Base-by-base conservation (phyloP, 2,888 invertebrate species). In the Sialis fuliginosa region DNA sequence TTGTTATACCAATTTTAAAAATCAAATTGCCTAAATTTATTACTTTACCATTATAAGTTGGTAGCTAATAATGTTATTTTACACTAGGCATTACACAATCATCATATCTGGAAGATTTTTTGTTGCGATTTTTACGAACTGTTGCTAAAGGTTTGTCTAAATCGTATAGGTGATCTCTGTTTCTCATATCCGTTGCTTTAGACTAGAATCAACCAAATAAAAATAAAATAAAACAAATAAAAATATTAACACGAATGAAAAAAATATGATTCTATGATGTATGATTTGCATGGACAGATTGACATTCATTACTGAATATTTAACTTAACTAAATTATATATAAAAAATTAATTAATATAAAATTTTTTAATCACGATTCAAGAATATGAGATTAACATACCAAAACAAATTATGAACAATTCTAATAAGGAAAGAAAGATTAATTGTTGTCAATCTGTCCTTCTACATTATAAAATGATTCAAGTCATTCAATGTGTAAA, bases 121-220 rank as follows among this genome's bases (percentile, higher is more conserved):
- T 39, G 31, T 45, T 45, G 32, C 45, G 39, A 10, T 39, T 45
- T 31, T 39, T 32, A 39, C 45, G 45, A 12, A 45, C 45, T 32
- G 34, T 39, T 32, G 13, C 45, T 39, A 62, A 52, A 5, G 53
- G 51, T 22, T 62, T 59, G 52, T 69, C 69, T 51, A 60, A 58
- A 55, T 66, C 68, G 52, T 70, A 69, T 50, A 70, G 63, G 53
- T 70, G 69, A 54, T 66, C 67, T 48, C 68, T 62, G 54, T 70
- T 67, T 56, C 62, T 62, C 70, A 70, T 69, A 55, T 67, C 68
- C 52, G 66, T 67, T 47, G 70, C 70, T 53, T 62, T 59, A 39
- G 70, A 70, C 70, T 70, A 60, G 22, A 22, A 22, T 22, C 22
- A 22, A 22, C 22, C 22, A 22, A 22, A 22, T 54, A 62, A 60